Conservation (phyloP, 2,888 invertebrate genomes). For the Leptothorax acervorum region DNA sequence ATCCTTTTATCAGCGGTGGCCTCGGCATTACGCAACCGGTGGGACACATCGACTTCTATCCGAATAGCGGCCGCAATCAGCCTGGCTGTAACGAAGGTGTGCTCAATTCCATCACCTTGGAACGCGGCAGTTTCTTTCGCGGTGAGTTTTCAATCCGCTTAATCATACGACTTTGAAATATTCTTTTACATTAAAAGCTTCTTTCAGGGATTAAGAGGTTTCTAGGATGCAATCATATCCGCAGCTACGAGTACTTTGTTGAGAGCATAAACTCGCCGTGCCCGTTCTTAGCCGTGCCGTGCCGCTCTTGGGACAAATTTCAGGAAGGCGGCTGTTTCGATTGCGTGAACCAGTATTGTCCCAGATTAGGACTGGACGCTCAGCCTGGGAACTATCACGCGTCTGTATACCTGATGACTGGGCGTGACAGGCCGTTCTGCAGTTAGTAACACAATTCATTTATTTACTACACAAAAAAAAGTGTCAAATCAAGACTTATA, state of each 20-base stretch:
- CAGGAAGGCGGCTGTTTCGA: slow-evolving; percentile 90
- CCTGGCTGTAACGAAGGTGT: slow-evolving; percentile 89
- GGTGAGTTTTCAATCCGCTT: slow-evolving; percentile 83
- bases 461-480: background rate
- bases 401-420: slow-evolving; percentile 91
- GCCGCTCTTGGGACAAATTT: slow-evolving; percentile 92
- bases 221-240: slow-evolving; percentile 95
- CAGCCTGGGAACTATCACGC: slow-evolving; percentile 84
- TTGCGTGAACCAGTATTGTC: slow-evolving; percentile 89
- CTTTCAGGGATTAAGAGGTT: slow-evolving; percentile 88
- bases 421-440: slow-evolving; percentile 90
- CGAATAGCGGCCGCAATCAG: slow-evolving; percentile 94
- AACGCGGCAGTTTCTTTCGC: slow-evolving; percentile 88
- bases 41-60: slow-evolving; percentile 96
- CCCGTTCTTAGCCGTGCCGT: slow-evolving; percentile 92
- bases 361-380: slow-evolving; percentile 90
- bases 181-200: background rate
- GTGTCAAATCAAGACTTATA: too few relatives aligned
- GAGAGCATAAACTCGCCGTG: slow-evolving; percentile 94
- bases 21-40: slow-evolving; percentile 93
- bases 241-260: slow-evolving; percentile 93
- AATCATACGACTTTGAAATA: background rate
- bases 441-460: slow-evolving; percentile 87
- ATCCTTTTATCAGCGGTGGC: slow-evolving; percentile 91
- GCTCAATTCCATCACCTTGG: slow-evolving; percentile 89